Evolutionary conservation across 2,888 invertebrate genomes (phyloP).

Genomic region (Drosophila ezoana): DNA sequence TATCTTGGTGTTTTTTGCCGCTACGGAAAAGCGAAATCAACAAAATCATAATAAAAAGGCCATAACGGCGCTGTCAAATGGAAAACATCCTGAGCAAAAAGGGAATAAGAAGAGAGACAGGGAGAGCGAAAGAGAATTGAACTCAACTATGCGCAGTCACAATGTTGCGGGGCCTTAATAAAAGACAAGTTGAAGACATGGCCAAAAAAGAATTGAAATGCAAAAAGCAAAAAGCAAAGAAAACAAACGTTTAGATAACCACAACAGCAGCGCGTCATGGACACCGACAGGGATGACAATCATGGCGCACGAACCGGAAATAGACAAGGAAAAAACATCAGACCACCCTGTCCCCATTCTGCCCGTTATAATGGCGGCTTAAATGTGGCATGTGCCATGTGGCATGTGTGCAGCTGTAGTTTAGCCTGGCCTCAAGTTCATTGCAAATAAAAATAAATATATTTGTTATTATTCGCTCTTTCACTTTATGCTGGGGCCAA

Average conservation of each 20-base stretch:
- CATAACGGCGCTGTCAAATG: constrained; percentile 58
- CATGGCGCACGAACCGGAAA: constrained; percentile 69
- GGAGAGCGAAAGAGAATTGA: background rate
- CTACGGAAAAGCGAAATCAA: constrained; percentile 68
- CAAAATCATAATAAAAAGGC: constrained; percentile 73
- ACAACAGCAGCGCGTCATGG: constrained; percentile 31
- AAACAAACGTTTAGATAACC: constrained; percentile 72
- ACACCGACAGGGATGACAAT: constrained; percentile 39
- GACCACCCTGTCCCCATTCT: constrained; percentile 3
- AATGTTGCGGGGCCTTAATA: constrained; percentile 20
- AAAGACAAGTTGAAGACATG: constrained; percentile 21
- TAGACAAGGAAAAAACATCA: constrained; percentile 52
- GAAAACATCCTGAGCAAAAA: constrained; percentile 27
- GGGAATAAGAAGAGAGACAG: constrained; percentile 1
- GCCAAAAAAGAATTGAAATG: constrained; percentile 50
- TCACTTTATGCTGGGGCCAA: constrained; percentile 68
- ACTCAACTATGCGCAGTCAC: constrained; percentile 25
- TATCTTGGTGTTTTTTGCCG: constrained; percentile 22
- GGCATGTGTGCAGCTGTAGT: constrained; percentile 32
- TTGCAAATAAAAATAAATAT: constrained; percentile 71
- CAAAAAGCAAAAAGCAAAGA: constrained; percentile 53
- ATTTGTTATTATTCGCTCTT: constrained; percentile 50
- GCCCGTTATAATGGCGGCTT: constrained; percentile 55
- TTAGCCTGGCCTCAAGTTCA: constrained; percentile 52
- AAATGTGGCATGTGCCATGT: constrained; percentile 55